A percentile compares a stretch with the other conserved stretches of the same genome.
These are phyloP conservation scores for Trachemys scripta DNA, from an alignment of 2,113 vertebrate genomes.

Conservation along the genomic window DNA sequence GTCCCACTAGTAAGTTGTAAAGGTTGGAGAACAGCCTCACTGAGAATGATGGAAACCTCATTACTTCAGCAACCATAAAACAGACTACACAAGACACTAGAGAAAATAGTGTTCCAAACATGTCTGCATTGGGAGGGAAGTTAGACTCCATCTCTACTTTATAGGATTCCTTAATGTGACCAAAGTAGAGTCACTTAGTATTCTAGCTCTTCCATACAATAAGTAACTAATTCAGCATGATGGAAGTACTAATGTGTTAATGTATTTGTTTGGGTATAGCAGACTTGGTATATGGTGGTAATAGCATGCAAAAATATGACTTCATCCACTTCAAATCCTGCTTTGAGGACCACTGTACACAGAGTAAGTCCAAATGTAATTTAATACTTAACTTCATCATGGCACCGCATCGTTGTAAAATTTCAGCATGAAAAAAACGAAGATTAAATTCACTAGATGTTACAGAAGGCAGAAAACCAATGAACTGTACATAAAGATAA, in stretches of 20 bases:
- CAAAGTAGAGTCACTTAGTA: background rate
- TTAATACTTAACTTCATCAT: background rate
- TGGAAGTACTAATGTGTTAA: background rate
- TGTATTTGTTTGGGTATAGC: background rate
- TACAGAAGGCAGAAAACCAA: background rate
- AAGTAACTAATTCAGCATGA: background rate
- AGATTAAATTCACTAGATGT: background rate
- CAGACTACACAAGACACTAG: background rate
- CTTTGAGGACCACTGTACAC: background rate
- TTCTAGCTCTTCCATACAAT: background rate
- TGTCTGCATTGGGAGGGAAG: background rate
- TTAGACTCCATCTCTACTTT: background rate
- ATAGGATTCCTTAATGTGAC: background rate
- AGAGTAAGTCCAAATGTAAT: background rate
- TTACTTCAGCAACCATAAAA: background rate
- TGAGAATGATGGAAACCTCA: background rate
- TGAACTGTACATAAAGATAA: background rate
- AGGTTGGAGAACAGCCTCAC: background rate
- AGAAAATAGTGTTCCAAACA: background rate
- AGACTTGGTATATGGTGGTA: background rate
- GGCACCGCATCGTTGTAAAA: background rate
- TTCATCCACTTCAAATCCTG: background rate
- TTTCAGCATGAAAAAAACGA: background rate
- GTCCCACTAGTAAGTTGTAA: background rate
- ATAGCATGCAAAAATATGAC: background rate